A percentile compares a stretch with the other conserved stretches of the same genome.
Conservation (phyloP, 64 coral and sea anemone genomes). For the Montipora efflorescens region DNA sequence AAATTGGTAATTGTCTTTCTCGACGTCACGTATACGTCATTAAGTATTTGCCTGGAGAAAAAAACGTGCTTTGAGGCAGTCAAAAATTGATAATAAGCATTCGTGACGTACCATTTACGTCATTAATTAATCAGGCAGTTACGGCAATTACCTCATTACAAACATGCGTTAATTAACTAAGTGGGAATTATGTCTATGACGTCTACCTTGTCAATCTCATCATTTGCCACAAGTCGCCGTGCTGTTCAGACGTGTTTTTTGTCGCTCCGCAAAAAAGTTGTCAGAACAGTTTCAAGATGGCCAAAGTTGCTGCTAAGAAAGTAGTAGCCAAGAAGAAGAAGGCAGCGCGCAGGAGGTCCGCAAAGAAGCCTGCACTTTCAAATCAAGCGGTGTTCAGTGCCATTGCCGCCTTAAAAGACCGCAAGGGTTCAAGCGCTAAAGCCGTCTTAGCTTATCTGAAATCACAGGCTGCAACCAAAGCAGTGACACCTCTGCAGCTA, state of each 20-base stretch:
- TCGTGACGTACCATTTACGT: conserved; percentile 12
- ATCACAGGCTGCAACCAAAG: neutral
- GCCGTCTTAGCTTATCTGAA: conserved; percentile 46
- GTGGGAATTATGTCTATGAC: conserved; percentile 43
- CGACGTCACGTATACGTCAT: neutral
- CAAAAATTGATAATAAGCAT: conserved; percentile 19
- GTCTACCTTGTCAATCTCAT: neutral
- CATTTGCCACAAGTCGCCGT: conserved; percentile 27
- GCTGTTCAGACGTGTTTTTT: conserved; percentile 28
- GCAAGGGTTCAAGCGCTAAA: conserved; percentile 47
- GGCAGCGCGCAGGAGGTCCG: neutral
- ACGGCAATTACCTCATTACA: neutral
- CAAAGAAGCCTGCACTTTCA: conserved; percentile 15
- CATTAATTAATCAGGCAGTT: conserved; percentile 22
- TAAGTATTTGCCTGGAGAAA: neutral
- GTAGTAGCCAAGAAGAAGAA: conserved; percentile 30
- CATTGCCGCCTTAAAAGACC: conserved; percentile 53
- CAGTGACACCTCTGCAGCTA: conserved; percentile 20
- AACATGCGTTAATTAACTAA: conserved; percentile 15
- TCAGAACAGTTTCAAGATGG: conserved; percentile 31
- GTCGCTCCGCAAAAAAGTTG: conserved; percentile 34
- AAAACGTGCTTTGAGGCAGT: neutral
- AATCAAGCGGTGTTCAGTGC: conserved; percentile 13
- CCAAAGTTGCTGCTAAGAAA: conserved; percentile 14
- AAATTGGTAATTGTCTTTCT: conserved; percentile 32